Percentiles rank a stretch among this genome's conserved stretches.
Evolutionary conservation across 2,113 vertebrate species (phyloP).

Genomic region (Antechinus flavipes): DNA sequence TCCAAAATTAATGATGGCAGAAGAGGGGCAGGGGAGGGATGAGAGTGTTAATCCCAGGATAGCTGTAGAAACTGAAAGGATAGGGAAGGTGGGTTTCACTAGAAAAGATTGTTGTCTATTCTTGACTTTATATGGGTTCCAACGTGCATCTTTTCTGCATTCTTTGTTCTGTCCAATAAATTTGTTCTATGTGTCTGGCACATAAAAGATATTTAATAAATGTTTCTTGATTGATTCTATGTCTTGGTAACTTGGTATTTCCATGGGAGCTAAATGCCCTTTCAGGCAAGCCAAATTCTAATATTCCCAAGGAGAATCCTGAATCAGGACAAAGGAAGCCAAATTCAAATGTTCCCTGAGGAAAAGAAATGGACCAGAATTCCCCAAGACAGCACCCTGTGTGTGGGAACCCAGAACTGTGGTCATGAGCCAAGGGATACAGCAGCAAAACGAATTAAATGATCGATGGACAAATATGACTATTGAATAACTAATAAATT

Average conservation of each 20-base stretch:
- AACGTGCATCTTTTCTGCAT: background rate
- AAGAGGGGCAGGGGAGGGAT: background rate
- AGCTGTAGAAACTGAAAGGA: background rate
- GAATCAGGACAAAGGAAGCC: background rate
- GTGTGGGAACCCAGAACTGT: background rate
- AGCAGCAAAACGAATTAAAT: background rate
- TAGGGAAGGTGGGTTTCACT: background rate
- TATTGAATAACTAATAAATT: background rate
- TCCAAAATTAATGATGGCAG: background rate
- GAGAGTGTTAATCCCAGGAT: background rate
- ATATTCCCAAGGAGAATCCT: background rate
- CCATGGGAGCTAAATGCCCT: background rate
- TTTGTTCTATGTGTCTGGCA: background rate
- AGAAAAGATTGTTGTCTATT: background rate
- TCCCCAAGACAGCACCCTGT: background rate
- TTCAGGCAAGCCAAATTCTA: background rate
- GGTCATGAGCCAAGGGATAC: background rate
- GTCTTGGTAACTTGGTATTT: background rate
- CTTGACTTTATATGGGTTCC: background rate
- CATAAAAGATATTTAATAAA: background rate
- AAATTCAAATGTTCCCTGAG: background rate
- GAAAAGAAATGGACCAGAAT: background rate
- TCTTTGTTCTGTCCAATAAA: background rate
- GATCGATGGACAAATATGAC: background rate
- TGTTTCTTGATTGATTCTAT: background rate